Percentiles rank a stretch among this genome's conserved stretches.
phyloP scores from a whole-genome alignment of 2,888 invertebrate genomes.

The Ochropleura plecta region DNA sequence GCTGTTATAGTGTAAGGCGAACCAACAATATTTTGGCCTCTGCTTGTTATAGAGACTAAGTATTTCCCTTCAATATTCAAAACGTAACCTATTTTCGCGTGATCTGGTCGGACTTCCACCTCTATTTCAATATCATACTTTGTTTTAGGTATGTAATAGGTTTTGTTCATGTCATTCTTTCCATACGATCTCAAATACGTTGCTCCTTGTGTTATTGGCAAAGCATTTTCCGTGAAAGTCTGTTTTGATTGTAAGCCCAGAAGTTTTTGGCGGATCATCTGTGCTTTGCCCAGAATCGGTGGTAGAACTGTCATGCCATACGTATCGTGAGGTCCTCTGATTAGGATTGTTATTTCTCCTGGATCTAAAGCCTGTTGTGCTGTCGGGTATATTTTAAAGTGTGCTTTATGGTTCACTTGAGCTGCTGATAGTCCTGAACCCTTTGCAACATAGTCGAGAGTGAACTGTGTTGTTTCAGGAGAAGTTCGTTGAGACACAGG shows the following conservation, averaged over 20 bases:
- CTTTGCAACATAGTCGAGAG: slow-evolving; percentile 90
- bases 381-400: slow-evolving; percentile 91
- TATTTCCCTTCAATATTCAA: slow-evolving; percentile 90
- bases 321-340: slow-evolving; percentile 86
- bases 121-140: slow-evolving; percentile 89
- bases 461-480: slow-evolving; percentile 82
- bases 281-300: slow-evolving; percentile 87
- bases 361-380: slow-evolving; percentile 87
- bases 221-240: slow-evolving; percentile 80
- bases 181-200: slow-evolving; percentile 85
- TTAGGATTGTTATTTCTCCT: slow-evolving; percentile 86
- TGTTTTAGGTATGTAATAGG: slow-evolving; percentile 87
- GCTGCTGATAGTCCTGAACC: slow-evolving; percentile 91
- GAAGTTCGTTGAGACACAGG: slow-evolving; percentile 80
- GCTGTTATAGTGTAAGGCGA: slow-evolving; percentile 90
- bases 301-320: slow-evolving; percentile 86
- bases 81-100: slow-evolving; percentile 88
- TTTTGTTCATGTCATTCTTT: slow-evolving; percentile 86
- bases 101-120: slow-evolving; percentile 84
- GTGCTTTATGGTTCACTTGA: slow-evolving; percentile 89
- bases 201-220: slow-evolving; percentile 86
- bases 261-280: slow-evolving; percentile 85
- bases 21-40: slow-evolving; percentile 90
- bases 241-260: slow-evolving; percentile 82
- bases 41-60: slow-evolving; percentile 90